These are phyloP conservation scores for Zosterops pallidus DNA, from an alignment of 2,113 vertebrate species.

Conservation along the genomic window DNA sequence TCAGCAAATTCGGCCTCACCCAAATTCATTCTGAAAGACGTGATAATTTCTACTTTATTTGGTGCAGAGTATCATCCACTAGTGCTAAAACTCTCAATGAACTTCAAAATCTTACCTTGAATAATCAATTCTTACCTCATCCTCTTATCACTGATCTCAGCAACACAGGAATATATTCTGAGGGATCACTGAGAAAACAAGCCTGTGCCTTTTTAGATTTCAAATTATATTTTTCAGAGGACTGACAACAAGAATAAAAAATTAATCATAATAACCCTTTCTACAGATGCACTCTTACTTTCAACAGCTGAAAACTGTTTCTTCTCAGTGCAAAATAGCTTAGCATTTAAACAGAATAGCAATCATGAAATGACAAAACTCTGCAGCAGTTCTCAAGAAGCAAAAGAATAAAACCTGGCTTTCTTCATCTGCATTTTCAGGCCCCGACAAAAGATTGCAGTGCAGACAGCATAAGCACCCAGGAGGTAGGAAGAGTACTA, in stretches of 20 bases:
- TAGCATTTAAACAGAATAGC: not conserved
- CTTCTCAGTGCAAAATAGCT: not conserved
- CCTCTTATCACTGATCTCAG: not conserved
- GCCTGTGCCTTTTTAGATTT: not conserved
- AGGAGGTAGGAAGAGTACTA: not conserved
- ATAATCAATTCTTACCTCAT: not conserved
- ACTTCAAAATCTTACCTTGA: not conserved
- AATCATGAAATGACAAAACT: not conserved
- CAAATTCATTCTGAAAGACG: not conserved
- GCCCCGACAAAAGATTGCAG: not conserved
- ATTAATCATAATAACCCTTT: not conserved
- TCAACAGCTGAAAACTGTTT: not conserved
- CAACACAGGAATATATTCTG: not conserved
- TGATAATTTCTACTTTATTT: not conserved
- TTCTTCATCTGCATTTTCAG: not conserved
- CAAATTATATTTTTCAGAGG: not conserved
- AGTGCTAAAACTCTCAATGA: not conserved
- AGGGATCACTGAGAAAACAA: not conserved
- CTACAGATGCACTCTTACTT: not conserved
- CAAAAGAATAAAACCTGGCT: not conserved
- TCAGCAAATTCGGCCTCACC: not conserved
- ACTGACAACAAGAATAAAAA: not conserved
- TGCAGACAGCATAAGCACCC: not conserved
- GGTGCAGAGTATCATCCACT: not conserved
- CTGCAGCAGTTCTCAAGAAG: not conserved